Evolutionary conservation across 2,113 vertebrate species (phyloP).

Genomic region (Macaca mulatta): DNA sequence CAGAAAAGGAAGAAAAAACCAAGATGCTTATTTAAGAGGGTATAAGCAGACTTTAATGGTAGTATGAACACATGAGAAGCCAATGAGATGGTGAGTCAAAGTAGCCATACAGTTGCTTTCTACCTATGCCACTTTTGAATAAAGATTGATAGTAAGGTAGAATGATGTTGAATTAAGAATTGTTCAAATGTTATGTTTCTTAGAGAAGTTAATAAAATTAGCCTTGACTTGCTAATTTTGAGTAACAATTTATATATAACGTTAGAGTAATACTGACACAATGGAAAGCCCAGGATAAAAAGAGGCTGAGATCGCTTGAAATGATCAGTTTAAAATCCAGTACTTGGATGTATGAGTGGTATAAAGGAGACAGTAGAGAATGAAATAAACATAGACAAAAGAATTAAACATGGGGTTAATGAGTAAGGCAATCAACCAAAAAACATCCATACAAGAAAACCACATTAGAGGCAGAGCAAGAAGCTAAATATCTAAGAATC

Average conservation of each 20-base stretch:
- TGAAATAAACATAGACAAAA: background rate
- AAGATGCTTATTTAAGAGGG: background rate
- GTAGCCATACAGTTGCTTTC: fast-evolving
- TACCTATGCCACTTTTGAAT: background rate
- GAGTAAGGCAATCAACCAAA: background rate
- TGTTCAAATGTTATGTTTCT: background rate
- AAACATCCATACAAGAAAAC: background rate
- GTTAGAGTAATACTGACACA: background rate
- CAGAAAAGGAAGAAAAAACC: background rate
- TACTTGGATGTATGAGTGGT: background rate
- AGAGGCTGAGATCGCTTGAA: background rate
- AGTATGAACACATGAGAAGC: fast-evolving
- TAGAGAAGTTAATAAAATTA: background rate
- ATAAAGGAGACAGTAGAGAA: background rate
- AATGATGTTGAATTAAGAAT: background rate
- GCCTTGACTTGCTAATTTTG: background rate
- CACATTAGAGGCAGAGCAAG: background rate
- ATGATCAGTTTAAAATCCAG: background rate
- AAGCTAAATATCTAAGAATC: background rate
- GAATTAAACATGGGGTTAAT: background rate
- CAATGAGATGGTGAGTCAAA: background rate
- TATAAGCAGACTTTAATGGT: background rate
- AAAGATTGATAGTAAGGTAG: background rate
- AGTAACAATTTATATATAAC: background rate
- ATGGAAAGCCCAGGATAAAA: background rate